Percentiles rank a stretch among this genome's conserved stretches.
phyloP scores from a whole-genome alignment of 2,888 invertebrate genomes.

The Himalopsyche anomala region DNA sequence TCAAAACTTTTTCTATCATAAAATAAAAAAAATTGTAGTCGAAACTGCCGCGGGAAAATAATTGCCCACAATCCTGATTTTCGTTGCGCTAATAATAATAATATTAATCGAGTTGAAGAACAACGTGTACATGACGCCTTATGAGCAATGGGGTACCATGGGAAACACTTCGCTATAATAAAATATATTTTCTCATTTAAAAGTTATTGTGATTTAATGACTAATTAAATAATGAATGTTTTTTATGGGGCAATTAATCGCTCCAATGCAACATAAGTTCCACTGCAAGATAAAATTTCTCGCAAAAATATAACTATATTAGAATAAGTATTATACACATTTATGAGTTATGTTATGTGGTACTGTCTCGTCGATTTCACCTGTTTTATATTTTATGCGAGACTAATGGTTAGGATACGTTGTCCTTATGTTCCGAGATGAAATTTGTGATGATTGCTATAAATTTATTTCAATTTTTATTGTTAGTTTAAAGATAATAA shows the following conservation, averaged over 20 bases:
- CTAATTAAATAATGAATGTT: conserved; percentile 63
- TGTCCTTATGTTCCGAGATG: conserved; percentile 15
- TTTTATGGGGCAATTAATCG: conserved; percentile 61
- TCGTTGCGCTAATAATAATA: too few relatives aligned
- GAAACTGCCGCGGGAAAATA: too few relatives aligned
- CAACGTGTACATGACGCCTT: conserved; percentile 34
- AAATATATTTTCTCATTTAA: conserved; percentile 63
- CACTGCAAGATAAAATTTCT: conserved; percentile 38
- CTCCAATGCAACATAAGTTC: conserved; percentile 45
- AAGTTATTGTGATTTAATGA: conserved; percentile 62
- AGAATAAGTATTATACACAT: conserved; percentile 11
- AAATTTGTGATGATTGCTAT: neutral
- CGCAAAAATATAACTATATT: conserved; percentile 43
- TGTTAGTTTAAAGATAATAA: too few relatives aligned
- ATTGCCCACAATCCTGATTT: too few relatives aligned
- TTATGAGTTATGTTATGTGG: neutral
- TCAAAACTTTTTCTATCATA: too few relatives aligned
- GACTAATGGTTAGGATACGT: neutral
- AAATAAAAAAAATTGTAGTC: too few relatives aligned
- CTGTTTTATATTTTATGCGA: conserved; percentile 37
- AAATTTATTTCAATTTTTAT: neutral
- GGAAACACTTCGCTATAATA: conserved; percentile 59
- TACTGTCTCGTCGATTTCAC: conserved; percentile 38
- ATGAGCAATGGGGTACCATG: conserved; percentile 50
- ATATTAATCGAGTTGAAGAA: neutral